phyloP scores from a whole-genome alignment of 2,113 vertebrate genomes.

The Ranitomeya imitator region DNA sequence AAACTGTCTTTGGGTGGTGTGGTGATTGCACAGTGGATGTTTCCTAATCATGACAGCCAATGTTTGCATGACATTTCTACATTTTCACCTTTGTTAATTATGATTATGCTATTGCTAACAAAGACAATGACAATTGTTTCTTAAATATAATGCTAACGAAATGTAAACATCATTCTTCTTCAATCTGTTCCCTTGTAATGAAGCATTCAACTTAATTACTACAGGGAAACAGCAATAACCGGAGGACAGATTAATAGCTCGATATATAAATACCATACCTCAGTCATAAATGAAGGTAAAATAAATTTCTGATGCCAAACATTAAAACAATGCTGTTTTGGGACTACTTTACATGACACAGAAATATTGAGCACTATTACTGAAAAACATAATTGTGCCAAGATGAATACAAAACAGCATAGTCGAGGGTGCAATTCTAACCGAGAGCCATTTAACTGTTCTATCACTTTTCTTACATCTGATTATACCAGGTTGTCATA shows the following conservation, averaged over 20 bases:
- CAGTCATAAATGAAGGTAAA: constrained; percentile 7
- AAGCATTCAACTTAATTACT: constrained; percentile 16
- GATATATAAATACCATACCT: constrained; percentile 10
- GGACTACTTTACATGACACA: constrained; percentile 42
- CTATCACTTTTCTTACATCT: constrained; percentile 41
- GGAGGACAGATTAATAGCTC: background rate
- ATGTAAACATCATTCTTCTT: background rate
- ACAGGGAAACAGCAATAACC: background rate
- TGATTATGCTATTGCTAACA: background rate
- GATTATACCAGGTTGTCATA: constrained; percentile 36
- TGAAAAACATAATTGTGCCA: constrained; percentile 34
- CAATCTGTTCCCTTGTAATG: constrained; percentile 16
- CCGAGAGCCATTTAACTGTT: constrained; percentile 25
- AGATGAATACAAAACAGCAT: constrained; percentile 13
- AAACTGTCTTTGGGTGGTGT: no score
- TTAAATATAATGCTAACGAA: background rate
- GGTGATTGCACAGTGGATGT: background rate
- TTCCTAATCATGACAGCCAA: background rate
- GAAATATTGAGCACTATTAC: constrained; percentile 22
- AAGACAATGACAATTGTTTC: background rate
- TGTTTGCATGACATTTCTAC: background rate
- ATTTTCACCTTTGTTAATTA: background rate
- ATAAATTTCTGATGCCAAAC: constrained; percentile 31
- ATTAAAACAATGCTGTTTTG: constrained; percentile 13
- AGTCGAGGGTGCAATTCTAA: constrained; percentile 19